These are phyloP conservation scores for Bombus picipes DNA, from an alignment of 1,140 invertebrate species.

Conservation along the genomic window DNA sequence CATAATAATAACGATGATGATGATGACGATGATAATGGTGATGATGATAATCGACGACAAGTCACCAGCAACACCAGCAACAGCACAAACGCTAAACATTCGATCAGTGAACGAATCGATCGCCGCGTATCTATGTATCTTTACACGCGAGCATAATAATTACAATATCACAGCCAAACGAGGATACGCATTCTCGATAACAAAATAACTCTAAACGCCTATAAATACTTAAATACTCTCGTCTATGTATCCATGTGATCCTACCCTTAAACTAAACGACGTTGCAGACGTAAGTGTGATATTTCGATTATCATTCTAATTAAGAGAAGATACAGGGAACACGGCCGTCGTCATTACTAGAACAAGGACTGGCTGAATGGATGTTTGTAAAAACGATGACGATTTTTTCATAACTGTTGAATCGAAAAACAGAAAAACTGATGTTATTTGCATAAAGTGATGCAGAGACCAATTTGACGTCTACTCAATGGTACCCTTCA, in stretches of 20 bases:
- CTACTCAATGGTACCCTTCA: background rate
- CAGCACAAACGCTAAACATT: background rate
- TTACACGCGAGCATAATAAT: background rate
- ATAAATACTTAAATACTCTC: conserved; percentile 16
- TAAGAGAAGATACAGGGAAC: background rate
- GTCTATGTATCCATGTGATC: conserved; percentile 45
- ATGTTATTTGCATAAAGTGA: background rate
- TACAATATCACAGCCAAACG: background rate
- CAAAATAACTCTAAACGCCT: conserved; percentile 12
- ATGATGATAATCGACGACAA: conserved; percentile 35
- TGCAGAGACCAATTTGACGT: background rate
- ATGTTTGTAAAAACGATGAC: background rate
- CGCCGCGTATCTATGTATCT: conserved; percentile 26
- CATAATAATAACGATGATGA: conserved; percentile 13
- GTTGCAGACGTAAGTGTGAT: conserved; percentile 45
- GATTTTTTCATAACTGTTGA: conserved; percentile 1
- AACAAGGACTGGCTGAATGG: background rate
- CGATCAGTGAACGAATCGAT: background rate
- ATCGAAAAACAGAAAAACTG: background rate
- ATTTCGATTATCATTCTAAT: conserved; percentile 30
- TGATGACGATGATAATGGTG: background rate
- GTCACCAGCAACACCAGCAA: conserved; percentile 23
- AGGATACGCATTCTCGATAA: conserved; percentile 9
- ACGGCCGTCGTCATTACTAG: background rate
- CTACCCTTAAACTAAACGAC: conserved; percentile 11